Conservation (phyloP, 92 coral and sea anemone genomes). For the Paramuricea clavata region DNA sequence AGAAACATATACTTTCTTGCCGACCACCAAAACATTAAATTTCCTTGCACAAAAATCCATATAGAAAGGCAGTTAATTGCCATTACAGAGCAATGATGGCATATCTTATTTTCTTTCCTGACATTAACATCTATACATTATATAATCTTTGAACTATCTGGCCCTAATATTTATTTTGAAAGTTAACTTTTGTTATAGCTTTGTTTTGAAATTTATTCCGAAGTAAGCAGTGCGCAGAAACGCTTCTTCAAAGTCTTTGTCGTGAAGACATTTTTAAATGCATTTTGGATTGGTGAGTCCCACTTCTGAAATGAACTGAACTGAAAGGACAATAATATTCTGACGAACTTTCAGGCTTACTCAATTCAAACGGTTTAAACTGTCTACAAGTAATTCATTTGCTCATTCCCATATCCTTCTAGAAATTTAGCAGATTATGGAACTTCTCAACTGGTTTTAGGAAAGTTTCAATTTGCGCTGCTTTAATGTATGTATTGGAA, state of each 20-base stretch:
- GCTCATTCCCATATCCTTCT: constrained; percentile 53
- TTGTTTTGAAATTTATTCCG: constrained; percentile 34
- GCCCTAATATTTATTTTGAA: constrained; percentile 26
- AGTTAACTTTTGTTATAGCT: constrained; percentile 53
- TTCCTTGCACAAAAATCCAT: background rate
- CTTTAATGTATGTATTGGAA: constrained; percentile 47
- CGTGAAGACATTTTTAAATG: constrained; percentile 25
- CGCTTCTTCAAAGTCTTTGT: constrained; percentile 35
- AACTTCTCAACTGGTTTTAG: constrained; percentile 53
- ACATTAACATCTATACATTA: background rate
- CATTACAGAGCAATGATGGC: background rate
- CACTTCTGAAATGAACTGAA: constrained; percentile 33
- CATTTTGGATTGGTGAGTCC: constrained; percentile 56
- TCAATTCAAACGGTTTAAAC: background rate
- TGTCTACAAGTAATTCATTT: constrained; percentile 27
- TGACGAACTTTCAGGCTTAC: background rate
- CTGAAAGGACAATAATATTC: constrained; percentile 3
- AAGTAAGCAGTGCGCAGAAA: constrained; percentile 26
- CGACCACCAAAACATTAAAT: background rate
- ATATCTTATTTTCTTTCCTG: background rate
- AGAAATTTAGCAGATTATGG: constrained; percentile 54
- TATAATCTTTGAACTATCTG: background rate
- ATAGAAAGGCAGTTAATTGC: background rate
- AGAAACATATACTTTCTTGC: background rate
- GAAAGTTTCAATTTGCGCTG: constrained; percentile 41